phyloP scores from a whole-genome alignment of 2,797 vertebrate genomes.

The Chaetodon trifasciatus region DNA sequence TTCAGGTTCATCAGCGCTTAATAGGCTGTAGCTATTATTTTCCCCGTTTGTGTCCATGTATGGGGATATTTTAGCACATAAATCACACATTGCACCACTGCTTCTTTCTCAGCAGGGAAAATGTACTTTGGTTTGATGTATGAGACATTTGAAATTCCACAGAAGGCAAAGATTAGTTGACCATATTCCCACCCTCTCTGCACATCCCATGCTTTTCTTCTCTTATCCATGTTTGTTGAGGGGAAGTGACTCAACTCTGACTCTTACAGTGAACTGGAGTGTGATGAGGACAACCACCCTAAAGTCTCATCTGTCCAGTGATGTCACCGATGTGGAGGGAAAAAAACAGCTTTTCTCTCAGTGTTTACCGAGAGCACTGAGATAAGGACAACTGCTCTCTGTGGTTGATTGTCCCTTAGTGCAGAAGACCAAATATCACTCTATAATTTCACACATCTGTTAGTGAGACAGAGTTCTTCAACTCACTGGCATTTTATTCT shows the following conservation, averaged over 20 bases:
- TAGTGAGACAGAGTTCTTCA: conserved; percentile 21
- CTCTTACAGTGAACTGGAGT: conserved; percentile 21
- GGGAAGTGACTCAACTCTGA: conserved; percentile 57
- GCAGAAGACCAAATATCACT: conserved; percentile 10
- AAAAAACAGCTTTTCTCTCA: background rate
- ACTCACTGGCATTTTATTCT: background rate
- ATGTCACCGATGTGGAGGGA: conserved; percentile 39
- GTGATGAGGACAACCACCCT: conserved; percentile 30
- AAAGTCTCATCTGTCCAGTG: conserved; percentile 48
- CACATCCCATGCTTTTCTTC: conserved; percentile 12
- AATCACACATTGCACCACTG: conserved; percentile 12
- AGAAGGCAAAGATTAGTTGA: conserved; percentile 41
- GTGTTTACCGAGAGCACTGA: conserved; percentile 30
- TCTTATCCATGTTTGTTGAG: conserved; percentile 5
- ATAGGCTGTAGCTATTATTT: conserved; percentile 12
- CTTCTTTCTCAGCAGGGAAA: conserved; percentile 8
- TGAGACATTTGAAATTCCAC: conserved; percentile 28
- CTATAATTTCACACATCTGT: conserved; percentile 27
- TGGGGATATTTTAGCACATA: background rate
- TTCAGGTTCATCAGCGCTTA: conserved; percentile 6
- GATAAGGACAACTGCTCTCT: conserved; percentile 4
- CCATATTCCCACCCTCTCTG: conserved; percentile 13
- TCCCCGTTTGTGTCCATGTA: background rate
- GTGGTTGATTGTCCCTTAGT: conserved; percentile 18
- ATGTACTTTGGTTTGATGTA: conserved; percentile 7